Evolutionary conservation across 2,888 invertebrate genomes (phyloP), one percentile per base, ranked within the genome.

Genomic region (Meta bourneti): DNA sequence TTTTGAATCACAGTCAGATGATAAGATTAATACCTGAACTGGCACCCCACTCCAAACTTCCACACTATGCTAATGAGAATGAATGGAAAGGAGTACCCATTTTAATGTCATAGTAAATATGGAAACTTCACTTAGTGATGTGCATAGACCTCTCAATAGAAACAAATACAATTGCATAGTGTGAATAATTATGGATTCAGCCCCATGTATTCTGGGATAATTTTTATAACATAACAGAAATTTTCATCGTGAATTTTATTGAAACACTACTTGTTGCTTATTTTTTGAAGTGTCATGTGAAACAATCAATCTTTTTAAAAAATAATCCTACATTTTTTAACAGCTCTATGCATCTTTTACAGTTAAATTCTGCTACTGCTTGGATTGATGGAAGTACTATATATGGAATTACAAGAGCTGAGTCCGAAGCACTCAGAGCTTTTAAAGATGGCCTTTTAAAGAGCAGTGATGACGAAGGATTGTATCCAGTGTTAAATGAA

Each of bases 341-440:
- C 19, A 7, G 7, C 77, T 52, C 61, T 82, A 34, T 34, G 34
- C 34, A 34, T 34, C 89, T 20, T 77, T 84, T 90, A 91, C 93
- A 96, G 96, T 93, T 96, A 80, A 96, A 96, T 94, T 96, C 96
- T 94, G 96, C 96, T 87, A 96, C 96, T 7, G 96, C 96, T 0
- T 96, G 95, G 94, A 94, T 96, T 77, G 96, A 96, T 94, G 96
- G 96, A 1, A 96, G 96, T 13, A 94, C 96, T n/a, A 95, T 96
- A 90, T 96, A 96, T 94, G 96, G 96, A 0, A 95, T 95, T 0
- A 95, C 96, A 9, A 96, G 96, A 94, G 95, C 96, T 72, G 96
- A 96, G 96, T 95, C 96, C 1, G 96, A 96, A 94, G 95, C 95
- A 52, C 94, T 96, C 70, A 94, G 96, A 83, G 95, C 95, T 4